Conservation (phyloP, 2,113 vertebrate genomes). For the Aptenodytes patagonicus region DNA sequence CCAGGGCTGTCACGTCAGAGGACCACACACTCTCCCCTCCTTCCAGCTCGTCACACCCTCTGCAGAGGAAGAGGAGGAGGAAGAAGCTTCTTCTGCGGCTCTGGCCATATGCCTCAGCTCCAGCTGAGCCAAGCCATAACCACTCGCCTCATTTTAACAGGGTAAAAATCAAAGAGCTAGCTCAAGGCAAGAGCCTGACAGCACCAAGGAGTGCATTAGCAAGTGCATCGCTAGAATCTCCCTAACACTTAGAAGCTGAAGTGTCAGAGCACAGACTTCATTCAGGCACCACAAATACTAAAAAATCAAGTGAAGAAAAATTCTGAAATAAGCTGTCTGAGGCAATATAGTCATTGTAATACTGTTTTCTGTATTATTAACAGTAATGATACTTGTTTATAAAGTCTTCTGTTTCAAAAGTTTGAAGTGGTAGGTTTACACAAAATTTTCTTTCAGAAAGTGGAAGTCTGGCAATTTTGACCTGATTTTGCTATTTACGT, state of each 20-base stretch:
- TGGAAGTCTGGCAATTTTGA: constrained; percentile 21
- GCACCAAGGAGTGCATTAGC: background rate
- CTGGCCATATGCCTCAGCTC: background rate
- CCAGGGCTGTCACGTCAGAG: background rate
- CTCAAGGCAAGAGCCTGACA: background rate
- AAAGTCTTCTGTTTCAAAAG: background rate
- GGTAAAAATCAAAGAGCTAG: background rate
- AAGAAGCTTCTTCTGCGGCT: background rate
- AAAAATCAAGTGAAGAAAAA: background rate
- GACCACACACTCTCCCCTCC: accelerated
- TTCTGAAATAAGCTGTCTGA: background rate
- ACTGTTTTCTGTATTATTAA: background rate
- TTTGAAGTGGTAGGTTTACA: background rate
- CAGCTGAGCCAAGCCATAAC: background rate
- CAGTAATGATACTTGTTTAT: background rate
- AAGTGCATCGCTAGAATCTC: background rate
- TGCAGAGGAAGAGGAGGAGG: background rate
- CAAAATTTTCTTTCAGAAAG: background rate
- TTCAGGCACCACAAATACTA: background rate
- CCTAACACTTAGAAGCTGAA: background rate
- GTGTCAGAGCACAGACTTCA: background rate
- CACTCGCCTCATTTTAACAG: background rate
- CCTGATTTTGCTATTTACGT: constrained; percentile 13
- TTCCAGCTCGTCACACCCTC: background rate
- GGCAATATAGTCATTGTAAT: background rate